phyloP scores from a whole-genome alignment of 2,888 invertebrate genomes.

The Yponomeuta malinellus region DNA sequence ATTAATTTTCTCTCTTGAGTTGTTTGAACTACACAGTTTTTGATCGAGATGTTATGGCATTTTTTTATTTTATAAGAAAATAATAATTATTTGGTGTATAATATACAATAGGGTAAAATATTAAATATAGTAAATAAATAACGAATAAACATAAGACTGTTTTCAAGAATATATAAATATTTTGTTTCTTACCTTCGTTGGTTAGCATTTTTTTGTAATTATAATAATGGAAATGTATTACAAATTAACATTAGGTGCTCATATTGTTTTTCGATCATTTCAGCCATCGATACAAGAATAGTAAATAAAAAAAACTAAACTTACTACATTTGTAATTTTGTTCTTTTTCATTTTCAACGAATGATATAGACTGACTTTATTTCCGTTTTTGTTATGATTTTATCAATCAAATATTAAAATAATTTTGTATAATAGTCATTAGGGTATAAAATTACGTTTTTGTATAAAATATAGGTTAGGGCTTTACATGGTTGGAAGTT shows the following conservation, averaged over 20 bases:
- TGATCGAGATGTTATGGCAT: background rate
- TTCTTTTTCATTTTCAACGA: constrained; percentile 19
- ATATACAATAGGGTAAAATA: background rate
- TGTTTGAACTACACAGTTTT: background rate
- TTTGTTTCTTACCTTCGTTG: background rate
- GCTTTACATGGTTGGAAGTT: background rate
- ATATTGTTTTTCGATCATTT: constrained; percentile 9
- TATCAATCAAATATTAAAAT: background rate
- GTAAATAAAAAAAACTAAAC: background rate
- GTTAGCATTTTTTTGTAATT: constrained; percentile 22
- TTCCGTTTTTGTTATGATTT: constrained; percentile 15
- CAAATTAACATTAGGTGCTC: background rate
- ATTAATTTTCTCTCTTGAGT: background rate
- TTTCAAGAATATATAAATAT: constrained; percentile 27
- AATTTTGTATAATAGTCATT: constrained; percentile 6
- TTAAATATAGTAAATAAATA: background rate
- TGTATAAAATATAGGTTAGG: background rate
- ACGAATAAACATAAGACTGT: constrained; percentile 29
- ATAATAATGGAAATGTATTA: constrained; percentile 18
- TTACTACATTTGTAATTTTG: constrained; percentile 3
- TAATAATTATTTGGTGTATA: background rate
- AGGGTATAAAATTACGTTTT: background rate
- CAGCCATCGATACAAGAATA: constrained; percentile 21
- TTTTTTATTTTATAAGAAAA: constrained; percentile 1
- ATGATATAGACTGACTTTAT: constrained; percentile 21